Base-by-base conservation (phyloP, 2,888 invertebrate species). In the Philonicus albiceps region DNA sequence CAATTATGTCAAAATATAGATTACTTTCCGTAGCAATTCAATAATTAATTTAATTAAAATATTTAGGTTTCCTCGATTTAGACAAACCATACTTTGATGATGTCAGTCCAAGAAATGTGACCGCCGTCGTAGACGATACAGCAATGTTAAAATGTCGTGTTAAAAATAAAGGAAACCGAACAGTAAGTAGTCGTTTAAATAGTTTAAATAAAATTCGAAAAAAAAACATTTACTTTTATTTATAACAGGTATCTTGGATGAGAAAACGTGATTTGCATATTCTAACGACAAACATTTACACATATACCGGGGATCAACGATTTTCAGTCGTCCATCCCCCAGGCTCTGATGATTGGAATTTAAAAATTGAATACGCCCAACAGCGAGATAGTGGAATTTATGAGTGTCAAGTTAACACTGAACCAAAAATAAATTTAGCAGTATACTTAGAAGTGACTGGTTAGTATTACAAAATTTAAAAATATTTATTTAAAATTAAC, bases 351-450 rank as follows among this genome's bases (percentile, higher is more conserved):
- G 97, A 97, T 92, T 97, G 97, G 97, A 96, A 96, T 92, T 94
- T 97, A 89, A 95, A 95, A 92, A 95, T 97, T 88, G 96, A 96
- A 90, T 97, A 95, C 92, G 96, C 97, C 19, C 97, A 97, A 93
- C 95, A 95, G 78, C 92, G 97, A 31, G 97, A 97, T 91, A 96
- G 95, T 1, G 97, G 97, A 7, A 95, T 96, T 87, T 97, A 97
- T 93, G 97, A 97, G 92, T 97, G 97, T 90, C 97, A 97, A 94
- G 96, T 97, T 89, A 97, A 97, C 93, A 97, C 97, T 0, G 97
- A 97, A 91, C 97, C 97, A 27, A 97, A 97, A 92, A 96, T 97
- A 92, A 97, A 96, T 92, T 94, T 97, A 94, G 97, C 97, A 74
- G 95, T 97, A 90, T 92, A 94, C 90, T 94, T 97, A 87, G 95